A percentile compares a stretch with the other conserved stretches of the same genome.
phyloP scores from a whole-genome alignment of 2,113 vertebrate species.

The Xiphias gladius region DNA sequence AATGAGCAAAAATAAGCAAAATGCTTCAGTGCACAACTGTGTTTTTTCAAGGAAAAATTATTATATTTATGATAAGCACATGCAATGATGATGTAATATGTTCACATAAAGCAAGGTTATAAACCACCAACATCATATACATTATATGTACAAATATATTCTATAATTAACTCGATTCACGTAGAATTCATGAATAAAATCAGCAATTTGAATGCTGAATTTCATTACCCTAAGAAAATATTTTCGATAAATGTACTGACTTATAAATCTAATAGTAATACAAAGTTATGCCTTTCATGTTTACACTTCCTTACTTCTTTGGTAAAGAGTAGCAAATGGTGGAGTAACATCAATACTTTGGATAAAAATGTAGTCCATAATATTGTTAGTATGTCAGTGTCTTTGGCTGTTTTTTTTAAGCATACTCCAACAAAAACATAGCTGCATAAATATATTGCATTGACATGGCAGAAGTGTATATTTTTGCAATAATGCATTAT shows the following conservation, averaged over 20 bases:
- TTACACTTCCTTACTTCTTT: not conserved
- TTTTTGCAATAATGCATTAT: slow-evolving; percentile 14
- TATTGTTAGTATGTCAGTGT: not conserved
- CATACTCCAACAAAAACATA: not conserved
- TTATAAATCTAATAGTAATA: too few species aligned
- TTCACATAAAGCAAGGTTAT: not conserved
- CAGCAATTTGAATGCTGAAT: too few species aligned
- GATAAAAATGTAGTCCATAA: not conserved
- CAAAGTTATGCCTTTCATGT: not conserved
- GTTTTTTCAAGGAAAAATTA: not conserved
- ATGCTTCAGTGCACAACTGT: not conserved
- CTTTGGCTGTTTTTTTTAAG: not conserved
- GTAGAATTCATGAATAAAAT: too few species aligned
- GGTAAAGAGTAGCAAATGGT: too few species aligned
- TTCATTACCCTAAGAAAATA: not conserved
- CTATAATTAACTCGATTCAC: too few species aligned
- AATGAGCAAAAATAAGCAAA: not conserved
- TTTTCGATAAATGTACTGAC: not conserved
- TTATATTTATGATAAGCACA: not conserved
- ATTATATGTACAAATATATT: not conserved
- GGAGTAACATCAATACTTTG: not conserved
- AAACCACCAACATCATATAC: not conserved
- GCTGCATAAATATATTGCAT: not conserved
- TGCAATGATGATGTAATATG: not conserved
- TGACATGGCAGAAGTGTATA: not conserved